Conservation (phyloP, 2,888 invertebrate species). For the Lypha dubia region DNA sequence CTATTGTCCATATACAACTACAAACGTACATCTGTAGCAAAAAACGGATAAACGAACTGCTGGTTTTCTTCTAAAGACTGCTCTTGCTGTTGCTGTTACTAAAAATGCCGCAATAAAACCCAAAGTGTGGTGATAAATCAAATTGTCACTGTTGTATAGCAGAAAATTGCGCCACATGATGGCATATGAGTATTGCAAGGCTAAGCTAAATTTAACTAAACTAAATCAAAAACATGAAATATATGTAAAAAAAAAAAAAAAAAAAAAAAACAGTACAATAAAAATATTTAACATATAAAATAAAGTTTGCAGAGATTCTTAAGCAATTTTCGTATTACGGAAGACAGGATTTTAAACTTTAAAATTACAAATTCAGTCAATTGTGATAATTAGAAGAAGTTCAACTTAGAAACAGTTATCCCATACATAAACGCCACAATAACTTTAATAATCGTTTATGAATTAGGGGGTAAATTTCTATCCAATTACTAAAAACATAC, state of each 20-base stretch:
- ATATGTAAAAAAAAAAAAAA: too few species aligned
- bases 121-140: conserved; percentile 82
- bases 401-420: too few species aligned
- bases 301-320: conserved; percentile 6
- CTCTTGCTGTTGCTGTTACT: conserved; percentile 59
- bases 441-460: too few species aligned
- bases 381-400: too few species aligned
- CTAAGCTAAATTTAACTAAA: conserved; percentile 62
- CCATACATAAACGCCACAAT: too few species aligned
- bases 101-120: conserved; percentile 74
- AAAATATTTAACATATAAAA: conserved; percentile 19
- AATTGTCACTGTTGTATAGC: conserved; percentile 81
- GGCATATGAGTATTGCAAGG: conserved; percentile 72
- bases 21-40: conserved; percentile 36
- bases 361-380: too few species aligned
- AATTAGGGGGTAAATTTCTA: too few species aligned
- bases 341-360: too few species aligned
- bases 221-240: conserved; percentile 42
- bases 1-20: conserved; percentile 40
- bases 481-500: too few species aligned
- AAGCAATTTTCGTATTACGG: neutral
- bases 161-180: conserved; percentile 78
- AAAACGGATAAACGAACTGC: conserved; percentile 25
- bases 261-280: conserved; percentile 14
- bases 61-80: conserved; percentile 37